Conservation (phyloP, 2,888 invertebrate species). For the Luperina nickerlii region DNA sequence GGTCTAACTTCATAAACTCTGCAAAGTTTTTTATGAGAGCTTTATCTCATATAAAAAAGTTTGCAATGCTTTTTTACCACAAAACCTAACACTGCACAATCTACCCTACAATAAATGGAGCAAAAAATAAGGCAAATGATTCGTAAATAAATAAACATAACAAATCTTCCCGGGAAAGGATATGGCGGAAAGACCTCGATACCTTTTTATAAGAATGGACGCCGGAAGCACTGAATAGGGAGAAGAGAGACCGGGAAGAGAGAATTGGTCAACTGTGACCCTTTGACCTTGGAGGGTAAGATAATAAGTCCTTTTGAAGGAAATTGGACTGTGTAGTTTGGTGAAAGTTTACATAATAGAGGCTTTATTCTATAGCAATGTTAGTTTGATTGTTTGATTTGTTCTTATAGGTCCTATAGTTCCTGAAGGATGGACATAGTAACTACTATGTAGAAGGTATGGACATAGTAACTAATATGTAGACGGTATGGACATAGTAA, state of each 20-base stretch:
- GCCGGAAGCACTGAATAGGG: constrained; percentile 46
- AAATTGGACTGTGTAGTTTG: constrained; percentile 44
- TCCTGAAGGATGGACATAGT: not conserved
- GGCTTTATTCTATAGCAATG: constrained; percentile 25
- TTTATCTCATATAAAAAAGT: not conserved
- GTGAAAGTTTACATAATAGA: constrained; percentile 35
- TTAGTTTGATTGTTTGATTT: constrained; percentile 5
- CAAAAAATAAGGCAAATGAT: constrained; percentile 49
- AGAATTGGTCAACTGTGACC: constrained; percentile 52
- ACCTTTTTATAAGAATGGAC: constrained; percentile 55
- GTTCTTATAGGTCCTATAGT: not conserved
- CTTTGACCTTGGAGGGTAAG: constrained; percentile 40
- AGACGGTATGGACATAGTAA: no score
- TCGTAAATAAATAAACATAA: constrained; percentile 53
- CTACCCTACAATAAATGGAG: constrained; percentile 20
- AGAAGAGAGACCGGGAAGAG: constrained; percentile 14
- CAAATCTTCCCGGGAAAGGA: constrained; percentile 53
- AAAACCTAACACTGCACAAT: constrained; percentile 1
- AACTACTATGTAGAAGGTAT: no score
- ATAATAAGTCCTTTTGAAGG: constrained; percentile 47
- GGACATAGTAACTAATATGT: not conserved
- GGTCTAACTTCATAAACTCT: not conserved
- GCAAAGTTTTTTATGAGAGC: not conserved
- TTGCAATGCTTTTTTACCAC: not conserved
- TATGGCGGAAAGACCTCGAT: constrained; percentile 41